phyloP scores from a whole-genome alignment of 2,888 invertebrate genomes.

The Agonopterix heracliana region DNA sequence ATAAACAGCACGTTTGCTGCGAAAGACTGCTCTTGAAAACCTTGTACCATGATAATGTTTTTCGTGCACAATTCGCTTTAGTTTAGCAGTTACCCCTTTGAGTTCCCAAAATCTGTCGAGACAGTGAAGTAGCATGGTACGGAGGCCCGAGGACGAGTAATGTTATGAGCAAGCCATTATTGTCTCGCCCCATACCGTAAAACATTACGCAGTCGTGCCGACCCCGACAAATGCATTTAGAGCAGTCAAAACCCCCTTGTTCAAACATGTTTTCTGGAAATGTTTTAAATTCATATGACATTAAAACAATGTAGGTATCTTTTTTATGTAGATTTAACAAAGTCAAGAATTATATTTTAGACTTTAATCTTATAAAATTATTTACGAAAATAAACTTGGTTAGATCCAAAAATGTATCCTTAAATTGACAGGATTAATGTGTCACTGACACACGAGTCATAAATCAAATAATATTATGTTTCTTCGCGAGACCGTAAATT shows the following conservation, averaged over 20 bases:
- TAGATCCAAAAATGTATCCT: too few species aligned
- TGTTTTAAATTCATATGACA: conserved; percentile 8
- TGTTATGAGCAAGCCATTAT: conserved; percentile 77
- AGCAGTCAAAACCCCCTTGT: conserved; percentile 53
- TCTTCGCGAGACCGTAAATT: conserved; percentile 63
- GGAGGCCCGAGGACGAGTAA: conserved; percentile 67
- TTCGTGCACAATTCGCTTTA: neutral
- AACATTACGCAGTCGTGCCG: conserved; percentile 71
- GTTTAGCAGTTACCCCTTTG: conserved; percentile 21
- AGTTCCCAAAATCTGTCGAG: conserved; percentile 38
- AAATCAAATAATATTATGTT: conserved; percentile 8
- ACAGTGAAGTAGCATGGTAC: conserved; percentile 52
- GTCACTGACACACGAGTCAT: too few species aligned
- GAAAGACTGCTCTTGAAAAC: conserved; percentile 49
- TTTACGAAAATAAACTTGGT: too few species aligned
- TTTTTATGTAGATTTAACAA: neutral
- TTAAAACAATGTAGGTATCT: neutral
- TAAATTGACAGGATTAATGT: too few species aligned
- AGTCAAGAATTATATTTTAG: conserved; percentile 15
- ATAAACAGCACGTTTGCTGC: conserved; percentile 46
- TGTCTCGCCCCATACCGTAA: conserved; percentile 76
- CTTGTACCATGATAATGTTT: conserved; percentile 39
- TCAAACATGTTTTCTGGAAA: conserved; percentile 19
- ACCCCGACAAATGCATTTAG: conserved; percentile 49
- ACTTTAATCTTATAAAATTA: too few species aligned